A percentile compares a stretch with the other conserved stretches of the same genome.
Conservation (phyloP, 23 tunicate genomes). For the Halocynthia roretzi region DNA sequence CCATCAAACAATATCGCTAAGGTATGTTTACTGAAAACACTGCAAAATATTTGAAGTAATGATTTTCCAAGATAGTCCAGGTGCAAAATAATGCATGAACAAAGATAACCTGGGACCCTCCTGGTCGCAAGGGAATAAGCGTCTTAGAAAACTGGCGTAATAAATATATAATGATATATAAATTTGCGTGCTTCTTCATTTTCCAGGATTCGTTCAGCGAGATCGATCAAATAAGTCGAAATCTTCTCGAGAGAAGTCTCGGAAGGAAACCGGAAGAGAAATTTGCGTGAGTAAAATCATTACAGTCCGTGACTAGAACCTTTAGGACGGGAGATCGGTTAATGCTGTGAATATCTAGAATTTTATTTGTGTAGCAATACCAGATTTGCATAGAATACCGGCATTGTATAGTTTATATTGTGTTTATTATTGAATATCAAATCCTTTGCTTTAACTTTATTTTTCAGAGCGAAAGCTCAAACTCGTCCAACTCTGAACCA, state of each 20-base stretch:
- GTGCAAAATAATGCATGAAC: too few relatives aligned
- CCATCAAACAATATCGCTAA: not conserved
- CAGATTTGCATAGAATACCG: not conserved
- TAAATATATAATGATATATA: too few relatives aligned
- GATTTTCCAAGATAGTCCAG: too few relatives aligned
- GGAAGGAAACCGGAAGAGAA: constrained; percentile 48
- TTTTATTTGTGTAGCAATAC: not conserved
- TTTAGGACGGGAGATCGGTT: not conserved
- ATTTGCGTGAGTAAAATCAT: constrained; percentile 56
- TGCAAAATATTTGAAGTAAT: not conserved
- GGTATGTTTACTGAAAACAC: too few relatives aligned
- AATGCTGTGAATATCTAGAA: not conserved
- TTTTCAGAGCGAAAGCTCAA: constrained; percentile 17
- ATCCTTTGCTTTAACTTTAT: constrained; percentile 1
- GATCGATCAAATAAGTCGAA: constrained; percentile 63
- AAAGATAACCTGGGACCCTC: too few relatives aligned
- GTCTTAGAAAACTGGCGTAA: too few relatives aligned
- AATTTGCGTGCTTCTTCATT: too few relatives aligned
- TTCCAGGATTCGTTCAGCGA: constrained; percentile 37
- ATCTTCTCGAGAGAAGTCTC: constrained; percentile 56
- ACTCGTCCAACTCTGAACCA: constrained; percentile 40
- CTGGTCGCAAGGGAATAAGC: too few relatives aligned
- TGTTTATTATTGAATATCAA: not conserved
- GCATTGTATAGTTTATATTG: not conserved
- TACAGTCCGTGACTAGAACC: not conserved